These are phyloP conservation scores for Holothuria scabra DNA, from an alignment of 53 echinoderm and acorn worm genomes.

Conservation along the genomic window DNA sequence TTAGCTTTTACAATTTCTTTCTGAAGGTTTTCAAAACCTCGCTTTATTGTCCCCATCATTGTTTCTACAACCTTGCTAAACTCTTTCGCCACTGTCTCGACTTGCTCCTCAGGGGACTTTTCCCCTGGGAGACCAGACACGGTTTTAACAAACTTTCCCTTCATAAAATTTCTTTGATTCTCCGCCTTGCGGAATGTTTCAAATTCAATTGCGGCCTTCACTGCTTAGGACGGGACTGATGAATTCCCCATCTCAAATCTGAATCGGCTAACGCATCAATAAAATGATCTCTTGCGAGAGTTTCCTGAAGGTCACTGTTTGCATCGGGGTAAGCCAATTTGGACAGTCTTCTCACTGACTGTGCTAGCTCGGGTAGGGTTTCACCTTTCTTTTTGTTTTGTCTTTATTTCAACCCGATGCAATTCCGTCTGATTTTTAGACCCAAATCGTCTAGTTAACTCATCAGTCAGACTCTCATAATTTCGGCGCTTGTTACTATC, in stretches of 20 bases:
- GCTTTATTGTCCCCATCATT: not conserved
- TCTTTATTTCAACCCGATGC: not conserved
- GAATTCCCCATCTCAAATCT: conserved; percentile 1
- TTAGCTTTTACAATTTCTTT: not conserved
- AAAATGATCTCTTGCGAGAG: conserved; percentile 32
- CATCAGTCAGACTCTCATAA: not conserved
- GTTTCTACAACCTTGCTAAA: not conserved
- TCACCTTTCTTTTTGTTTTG: conserved; percentile 4
- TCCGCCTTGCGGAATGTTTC: conserved; percentile 18
- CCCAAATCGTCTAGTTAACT: conserved; percentile 1
- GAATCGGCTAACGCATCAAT: conserved; percentile 7
- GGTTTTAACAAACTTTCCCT: not conserved
- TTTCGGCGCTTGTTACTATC: not conserved
- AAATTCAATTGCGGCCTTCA: not conserved
- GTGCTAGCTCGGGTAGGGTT: conserved; percentile 18
- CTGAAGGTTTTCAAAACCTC: not conserved
- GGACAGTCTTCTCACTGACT: conserved; percentile 10
- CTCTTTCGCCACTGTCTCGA: not conserved
- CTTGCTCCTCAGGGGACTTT: not conserved
- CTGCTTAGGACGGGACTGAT: conserved; percentile 10
- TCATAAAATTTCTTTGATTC: not conserved
- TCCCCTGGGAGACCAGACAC: not conserved
- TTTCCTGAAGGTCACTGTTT: not conserved
- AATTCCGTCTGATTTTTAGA: conserved; percentile 31
- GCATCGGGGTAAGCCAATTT: conserved; percentile 23